Percentiles rank a stretch among this genome's conserved stretches.
phyloP scores from a whole-genome alignment of 1,140 invertebrate species.

The Nephila pilipes region DNA sequence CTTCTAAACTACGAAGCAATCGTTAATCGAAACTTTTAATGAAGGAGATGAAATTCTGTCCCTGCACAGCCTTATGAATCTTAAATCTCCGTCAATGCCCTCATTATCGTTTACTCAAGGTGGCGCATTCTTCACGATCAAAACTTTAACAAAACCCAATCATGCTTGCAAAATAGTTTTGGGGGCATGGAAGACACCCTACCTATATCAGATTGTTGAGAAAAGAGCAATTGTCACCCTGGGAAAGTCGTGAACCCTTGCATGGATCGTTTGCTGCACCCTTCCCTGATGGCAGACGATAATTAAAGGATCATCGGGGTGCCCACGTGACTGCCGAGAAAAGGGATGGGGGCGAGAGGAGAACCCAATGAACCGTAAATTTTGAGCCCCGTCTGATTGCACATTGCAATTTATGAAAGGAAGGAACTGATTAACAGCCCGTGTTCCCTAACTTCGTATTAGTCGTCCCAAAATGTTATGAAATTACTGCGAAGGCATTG shows the following conservation, averaged over 20 bases:
- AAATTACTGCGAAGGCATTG: background rate
- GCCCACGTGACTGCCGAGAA: background rate
- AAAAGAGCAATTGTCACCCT: conserved; percentile 23
- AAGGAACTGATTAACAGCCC: conserved; percentile 1
- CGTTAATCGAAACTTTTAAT: conserved; percentile 39
- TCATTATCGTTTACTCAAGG: conserved; percentile 26
- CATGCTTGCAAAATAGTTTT: conserved; percentile 29
- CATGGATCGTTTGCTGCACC: conserved; percentile 4
- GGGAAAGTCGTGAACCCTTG: background rate
- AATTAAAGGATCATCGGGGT: conserved; percentile 24
- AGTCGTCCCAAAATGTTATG: conserved; percentile 5
- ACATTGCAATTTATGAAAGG: conserved; percentile 35
- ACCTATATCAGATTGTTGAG: conserved; percentile 5
- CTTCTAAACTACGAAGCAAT: background rate
- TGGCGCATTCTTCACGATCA: background rate
- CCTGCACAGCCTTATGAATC: background rate
- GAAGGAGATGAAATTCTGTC: background rate
- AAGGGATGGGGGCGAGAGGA: background rate
- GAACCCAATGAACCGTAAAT: conserved; percentile 22
- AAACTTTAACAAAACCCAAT: conserved; percentile 36
- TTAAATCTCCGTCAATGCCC: conserved; percentile 28
- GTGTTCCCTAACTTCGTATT: background rate
- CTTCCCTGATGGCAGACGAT: background rate
- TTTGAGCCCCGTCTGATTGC: conserved; percentile 13
- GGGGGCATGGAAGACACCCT: background rate